Conservation (phyloP, 2,797 vertebrate species). For the Karalla daura region DNA sequence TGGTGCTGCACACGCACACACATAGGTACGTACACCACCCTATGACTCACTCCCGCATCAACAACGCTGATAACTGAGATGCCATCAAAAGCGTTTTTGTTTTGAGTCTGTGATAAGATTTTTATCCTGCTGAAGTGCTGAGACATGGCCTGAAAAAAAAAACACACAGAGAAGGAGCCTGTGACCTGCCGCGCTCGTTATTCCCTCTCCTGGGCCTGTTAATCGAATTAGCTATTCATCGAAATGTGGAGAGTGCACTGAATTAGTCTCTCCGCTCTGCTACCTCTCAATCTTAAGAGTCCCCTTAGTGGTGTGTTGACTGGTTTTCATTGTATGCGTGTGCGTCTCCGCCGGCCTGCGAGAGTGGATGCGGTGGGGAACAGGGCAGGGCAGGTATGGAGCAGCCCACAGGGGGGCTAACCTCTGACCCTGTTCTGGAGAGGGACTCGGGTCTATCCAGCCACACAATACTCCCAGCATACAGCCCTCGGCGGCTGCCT, state of each 20-base stretch:
- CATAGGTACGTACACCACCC: slow-evolving; percentile 15
- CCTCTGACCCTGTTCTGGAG: slow-evolving; percentile 87
- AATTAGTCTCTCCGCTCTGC: slow-evolving; percentile 76
- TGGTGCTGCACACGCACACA: slow-evolving; percentile 23
- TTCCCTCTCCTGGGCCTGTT: slow-evolving; percentile 60
- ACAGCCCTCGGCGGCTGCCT: slow-evolving; percentile 88
- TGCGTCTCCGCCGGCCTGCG: slow-evolving; percentile 41
- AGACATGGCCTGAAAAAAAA: slow-evolving; percentile 44
- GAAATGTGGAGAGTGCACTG: slow-evolving; percentile 63
- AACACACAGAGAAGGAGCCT: slow-evolving; percentile 37
- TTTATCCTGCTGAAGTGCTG: slow-evolving; percentile 65
- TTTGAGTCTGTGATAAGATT: slow-evolving; percentile 67
- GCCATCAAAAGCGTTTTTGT: slow-evolving; percentile 68
- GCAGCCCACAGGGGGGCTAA: slow-evolving; percentile 80
- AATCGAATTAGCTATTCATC: slow-evolving; percentile 77
- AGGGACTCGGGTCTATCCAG: slow-evolving; percentile 74
- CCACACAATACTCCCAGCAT: slow-evolving; percentile 89
- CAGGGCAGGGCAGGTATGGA: slow-evolving; percentile 85
- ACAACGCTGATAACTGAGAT: slow-evolving; percentile 67
- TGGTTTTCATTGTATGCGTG: slow-evolving; percentile 63
- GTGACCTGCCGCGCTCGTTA: slow-evolving; percentile 51
- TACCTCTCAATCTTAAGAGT: slow-evolving; percentile 74
- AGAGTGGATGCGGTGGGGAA: slow-evolving; percentile 60
- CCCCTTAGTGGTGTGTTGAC: slow-evolving; percentile 66
- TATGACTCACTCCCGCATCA: slow-evolving; percentile 67